These are phyloP conservation scores for Trididemnum nubilum DNA, from an alignment of 23 tunicate genomes.

Conservation along the genomic window DNA sequence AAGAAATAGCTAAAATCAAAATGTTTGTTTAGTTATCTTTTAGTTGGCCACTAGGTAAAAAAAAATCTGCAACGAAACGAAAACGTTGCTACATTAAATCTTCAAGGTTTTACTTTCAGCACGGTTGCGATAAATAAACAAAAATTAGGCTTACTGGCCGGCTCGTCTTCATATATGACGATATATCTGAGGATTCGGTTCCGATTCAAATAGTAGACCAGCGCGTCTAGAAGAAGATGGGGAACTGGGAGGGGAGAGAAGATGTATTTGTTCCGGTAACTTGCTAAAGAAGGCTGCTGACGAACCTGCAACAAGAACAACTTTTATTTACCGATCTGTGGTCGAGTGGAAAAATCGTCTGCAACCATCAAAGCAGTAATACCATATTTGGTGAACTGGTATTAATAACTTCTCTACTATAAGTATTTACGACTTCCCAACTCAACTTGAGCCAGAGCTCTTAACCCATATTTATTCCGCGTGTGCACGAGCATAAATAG, in stretches of 20 bases:
- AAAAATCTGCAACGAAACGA: neutral
- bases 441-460: too few relatives aligned
- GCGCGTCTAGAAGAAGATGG: neutral
- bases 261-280: neutral
- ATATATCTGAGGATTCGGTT: neutral
- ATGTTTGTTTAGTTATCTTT: too few relatives aligned
- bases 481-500: too few relatives aligned
- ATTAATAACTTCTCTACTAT: too few relatives aligned
- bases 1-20: too few relatives aligned
- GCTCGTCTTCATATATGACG: neutral
- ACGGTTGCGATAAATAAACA: neutral
- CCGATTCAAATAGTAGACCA: neutral
- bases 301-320: neutral
- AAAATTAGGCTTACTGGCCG: neutral
- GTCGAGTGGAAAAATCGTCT: too few relatives aligned
- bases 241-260: neutral
- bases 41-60: too few relatives aligned
- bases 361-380: neutral
- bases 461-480: neutral
- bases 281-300: neutral
- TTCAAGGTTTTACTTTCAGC: neutral
- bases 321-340: too few relatives aligned
- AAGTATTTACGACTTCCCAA: too few relatives aligned
- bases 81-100: neutral
- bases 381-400: neutral